Percentiles rank a stretch among this genome's conserved stretches.
These are phyloP conservation scores for Holothuria glaberrima DNA, from an alignment of 35 echinoderm and acorn worm species.

Conservation along the genomic window DNA sequence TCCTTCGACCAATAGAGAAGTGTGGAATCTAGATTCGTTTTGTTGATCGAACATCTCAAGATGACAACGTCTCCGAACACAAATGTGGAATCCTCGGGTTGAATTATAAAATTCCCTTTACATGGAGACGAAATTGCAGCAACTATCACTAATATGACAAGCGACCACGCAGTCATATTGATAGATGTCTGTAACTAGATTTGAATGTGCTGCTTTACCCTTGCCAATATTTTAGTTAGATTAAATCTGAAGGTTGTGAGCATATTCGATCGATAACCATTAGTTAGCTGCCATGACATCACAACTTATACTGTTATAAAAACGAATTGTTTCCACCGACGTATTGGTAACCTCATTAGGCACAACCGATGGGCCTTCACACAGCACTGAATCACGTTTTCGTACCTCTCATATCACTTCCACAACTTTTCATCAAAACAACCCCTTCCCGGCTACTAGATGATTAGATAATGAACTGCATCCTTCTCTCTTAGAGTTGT, in stretches of 20 bases:
- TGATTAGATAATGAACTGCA: conserved; percentile 26
- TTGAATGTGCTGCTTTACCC: no score
- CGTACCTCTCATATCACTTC: neutral
- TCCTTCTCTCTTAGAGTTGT: neutral
- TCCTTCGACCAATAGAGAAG: conserved; percentile 75
- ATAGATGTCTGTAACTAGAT: no score
- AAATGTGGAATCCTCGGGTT: conserved; percentile 27
- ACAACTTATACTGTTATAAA: no score
- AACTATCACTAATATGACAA: no score
- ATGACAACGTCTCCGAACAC: conserved; percentile 37
- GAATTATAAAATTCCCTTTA: conserved; percentile 27
- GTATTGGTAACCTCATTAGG: neutral
- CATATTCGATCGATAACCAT: no score
- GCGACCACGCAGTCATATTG: no score
- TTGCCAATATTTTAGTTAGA: no score
- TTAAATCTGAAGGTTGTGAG: no score
- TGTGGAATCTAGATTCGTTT: neutral
- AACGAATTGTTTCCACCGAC: no score
- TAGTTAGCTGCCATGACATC: no score
- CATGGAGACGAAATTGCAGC: neutral
- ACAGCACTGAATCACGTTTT: no score
- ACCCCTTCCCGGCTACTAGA: conserved; percentile 29
- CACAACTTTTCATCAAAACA: conserved; percentile 21
- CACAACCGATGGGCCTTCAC: neutral
- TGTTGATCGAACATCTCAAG: conserved; percentile 22